These are phyloP conservation scores for Trachemys scripta DNA, from an alignment of 2,113 vertebrate genomes.

Conservation along the genomic window DNA sequence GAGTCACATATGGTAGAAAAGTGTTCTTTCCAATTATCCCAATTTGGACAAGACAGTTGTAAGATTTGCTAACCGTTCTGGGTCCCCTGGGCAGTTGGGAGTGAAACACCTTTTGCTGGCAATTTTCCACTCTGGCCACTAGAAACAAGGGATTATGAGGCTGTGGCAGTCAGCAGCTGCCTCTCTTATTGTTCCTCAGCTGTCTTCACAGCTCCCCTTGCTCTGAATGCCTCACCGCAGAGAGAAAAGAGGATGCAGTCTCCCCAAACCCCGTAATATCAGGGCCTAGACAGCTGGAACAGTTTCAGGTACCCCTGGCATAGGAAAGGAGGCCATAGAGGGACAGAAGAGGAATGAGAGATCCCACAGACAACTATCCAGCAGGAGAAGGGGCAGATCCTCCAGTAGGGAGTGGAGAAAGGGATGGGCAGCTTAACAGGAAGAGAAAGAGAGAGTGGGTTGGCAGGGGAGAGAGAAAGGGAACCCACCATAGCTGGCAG, in stretches of 20 bases:
- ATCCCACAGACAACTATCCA: not conserved
- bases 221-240: not conserved
- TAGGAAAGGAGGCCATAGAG: not conserved
- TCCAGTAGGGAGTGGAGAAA: not conserved
- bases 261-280: not conserved
- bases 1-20: accelerated
- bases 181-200: not conserved
- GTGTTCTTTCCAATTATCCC: accelerated
- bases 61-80: not conserved
- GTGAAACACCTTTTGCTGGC: not conserved
- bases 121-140: not conserved
- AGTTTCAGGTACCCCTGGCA: not conserved
- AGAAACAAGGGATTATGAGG: not conserved
- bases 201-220: not conserved
- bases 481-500: not conserved
- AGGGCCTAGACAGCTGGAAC: not conserved
- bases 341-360: not conserved
- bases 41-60: not conserved
- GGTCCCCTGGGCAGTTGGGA: not conserved
- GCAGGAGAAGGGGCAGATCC: not conserved
- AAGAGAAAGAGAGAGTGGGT: not conserved
- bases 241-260: not conserved
- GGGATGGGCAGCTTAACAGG: not conserved
- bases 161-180: not conserved
- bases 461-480: not conserved